Conservation (phyloP, 2,888 invertebrate genomes). For the Achlya flavicornis region DNA sequence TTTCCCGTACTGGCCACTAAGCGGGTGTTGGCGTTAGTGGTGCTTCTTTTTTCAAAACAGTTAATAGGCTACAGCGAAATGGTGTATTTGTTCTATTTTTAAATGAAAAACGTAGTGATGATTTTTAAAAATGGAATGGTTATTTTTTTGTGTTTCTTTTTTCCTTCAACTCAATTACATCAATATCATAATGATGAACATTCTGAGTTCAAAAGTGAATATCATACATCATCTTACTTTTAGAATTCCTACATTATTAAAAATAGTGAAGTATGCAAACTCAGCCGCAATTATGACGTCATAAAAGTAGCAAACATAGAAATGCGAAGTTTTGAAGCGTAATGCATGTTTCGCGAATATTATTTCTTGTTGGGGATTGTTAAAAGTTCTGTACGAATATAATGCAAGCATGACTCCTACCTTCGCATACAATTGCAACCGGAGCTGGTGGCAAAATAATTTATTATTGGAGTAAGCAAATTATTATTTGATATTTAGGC, state of each 20-base stretch:
- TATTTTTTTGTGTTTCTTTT: no score
- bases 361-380: slow-evolving; percentile 47
- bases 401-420: slow-evolving; percentile 30
- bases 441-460: background rate
- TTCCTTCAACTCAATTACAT: no score
- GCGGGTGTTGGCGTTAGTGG: slow-evolving; percentile 39
- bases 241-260: no score
- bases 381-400: slow-evolving; percentile 52
- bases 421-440: slow-evolving; percentile 20
- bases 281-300: background rate
- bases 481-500: background rate
- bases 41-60: slow-evolving; percentile 47
- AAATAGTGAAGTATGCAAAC: background rate
- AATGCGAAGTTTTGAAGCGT: slow-evolving; percentile 20
- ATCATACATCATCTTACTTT: no score
- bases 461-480: slow-evolving; percentile 8
- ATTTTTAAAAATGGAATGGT: background rate
- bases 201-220: no score
- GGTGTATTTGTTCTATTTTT: slow-evolving; percentile 15
- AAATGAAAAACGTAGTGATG: background rate
- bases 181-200: no score
- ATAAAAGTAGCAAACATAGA: slow-evolving; percentile 14
- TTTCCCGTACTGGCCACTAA: slow-evolving; percentile 49
- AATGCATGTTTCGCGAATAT: slow-evolving; percentile 32
- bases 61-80: slow-evolving; percentile 42